phyloP scores from a whole-genome alignment of 2,888 invertebrate genomes.

The Nowickia ferox region DNA sequence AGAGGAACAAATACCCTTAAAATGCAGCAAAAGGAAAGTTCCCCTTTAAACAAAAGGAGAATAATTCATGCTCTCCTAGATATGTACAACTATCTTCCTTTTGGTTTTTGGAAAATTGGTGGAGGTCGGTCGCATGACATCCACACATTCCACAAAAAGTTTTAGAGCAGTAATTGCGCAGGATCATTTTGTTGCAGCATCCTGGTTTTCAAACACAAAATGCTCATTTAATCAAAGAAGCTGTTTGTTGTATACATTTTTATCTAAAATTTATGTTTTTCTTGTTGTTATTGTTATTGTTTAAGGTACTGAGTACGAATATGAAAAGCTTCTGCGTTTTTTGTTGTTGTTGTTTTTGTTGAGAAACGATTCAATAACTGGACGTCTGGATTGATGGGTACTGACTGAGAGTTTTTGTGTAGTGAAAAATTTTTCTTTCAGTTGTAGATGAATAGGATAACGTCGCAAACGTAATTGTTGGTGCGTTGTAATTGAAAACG shows the following conservation, averaged over 20 bases:
- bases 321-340: constrained; percentile 47
- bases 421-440: constrained; percentile 77
- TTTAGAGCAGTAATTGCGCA: constrained; percentile 50
- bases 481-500: constrained; percentile 63
- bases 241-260: constrained; percentile 65
- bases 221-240: constrained; percentile 34
- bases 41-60: constrained; percentile 37
- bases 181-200: constrained; percentile 60
- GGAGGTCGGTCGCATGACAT: not conserved
- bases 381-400: constrained; percentile 38
- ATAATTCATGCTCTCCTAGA: not conserved
- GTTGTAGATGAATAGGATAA: constrained; percentile 83
- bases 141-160: constrained; percentile 49
- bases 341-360: not conserved
- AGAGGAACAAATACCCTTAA: constrained; percentile 3
- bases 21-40: constrained; percentile 31
- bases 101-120: not conserved
- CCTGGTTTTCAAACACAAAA: constrained; percentile 45
- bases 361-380: constrained; percentile 4
- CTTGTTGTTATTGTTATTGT: not conserved
- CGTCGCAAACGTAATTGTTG: constrained; percentile 77
- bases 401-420: constrained; percentile 53
- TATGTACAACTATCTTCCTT: constrained; percentile 31
- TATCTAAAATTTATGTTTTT: constrained; percentile 20
- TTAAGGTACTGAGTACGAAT: constrained; percentile 15